Percentiles rank a stretch among this genome's conserved stretches.
These are phyloP conservation scores for Drosophila nannoptera DNA, from an alignment of 1,140 invertebrate genomes.

Conservation along the genomic window DNA sequence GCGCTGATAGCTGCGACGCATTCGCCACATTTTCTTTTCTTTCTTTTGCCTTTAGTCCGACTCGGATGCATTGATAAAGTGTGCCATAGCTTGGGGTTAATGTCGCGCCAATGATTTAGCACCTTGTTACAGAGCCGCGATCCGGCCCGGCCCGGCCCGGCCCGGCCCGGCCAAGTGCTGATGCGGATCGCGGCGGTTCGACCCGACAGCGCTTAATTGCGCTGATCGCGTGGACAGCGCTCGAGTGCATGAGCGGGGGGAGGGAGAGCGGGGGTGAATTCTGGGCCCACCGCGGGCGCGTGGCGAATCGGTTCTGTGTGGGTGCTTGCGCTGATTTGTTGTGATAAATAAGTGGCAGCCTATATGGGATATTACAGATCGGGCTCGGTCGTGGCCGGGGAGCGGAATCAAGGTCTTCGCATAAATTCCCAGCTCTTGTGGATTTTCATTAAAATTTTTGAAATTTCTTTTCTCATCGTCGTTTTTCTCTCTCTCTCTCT, in stretches of 20 bases:
- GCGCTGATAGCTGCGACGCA: conserved; percentile 72
- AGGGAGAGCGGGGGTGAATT: conserved; percentile 9
- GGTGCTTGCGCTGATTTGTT: conserved; percentile 75
- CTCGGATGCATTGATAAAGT: conserved; percentile 74
- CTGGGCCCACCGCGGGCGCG: conserved; percentile 64
- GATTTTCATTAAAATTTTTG: conserved; percentile 76
- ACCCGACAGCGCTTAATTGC: conserved; percentile 64
- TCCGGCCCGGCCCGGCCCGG: neutral
- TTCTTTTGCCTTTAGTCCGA: conserved; percentile 2
- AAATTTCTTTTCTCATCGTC: conserved; percentile 40
- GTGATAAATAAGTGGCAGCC: conserved; percentile 76
- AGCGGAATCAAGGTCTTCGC: conserved; percentile 27
- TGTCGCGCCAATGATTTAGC: conserved; percentile 79
- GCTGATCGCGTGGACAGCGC: conserved; percentile 71
- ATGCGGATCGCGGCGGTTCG: conserved; percentile 48
- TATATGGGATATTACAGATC: conserved; percentile 40
- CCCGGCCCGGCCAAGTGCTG: conserved; percentile 5
- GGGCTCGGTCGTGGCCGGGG: no score
- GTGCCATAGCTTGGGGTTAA: conserved; percentile 78
- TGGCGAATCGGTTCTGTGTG: conserved; percentile 77
- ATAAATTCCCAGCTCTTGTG: conserved; percentile 56
- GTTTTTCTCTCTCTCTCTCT: conserved; percentile 11
- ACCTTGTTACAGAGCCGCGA: conserved; percentile 71
- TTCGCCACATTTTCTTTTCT: conserved; percentile 41
- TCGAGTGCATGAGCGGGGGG: conserved; percentile 34